Evolutionary conservation across 2,888 invertebrate species (phyloP).

Genomic region (Schizotus pectinicornis): DNA sequence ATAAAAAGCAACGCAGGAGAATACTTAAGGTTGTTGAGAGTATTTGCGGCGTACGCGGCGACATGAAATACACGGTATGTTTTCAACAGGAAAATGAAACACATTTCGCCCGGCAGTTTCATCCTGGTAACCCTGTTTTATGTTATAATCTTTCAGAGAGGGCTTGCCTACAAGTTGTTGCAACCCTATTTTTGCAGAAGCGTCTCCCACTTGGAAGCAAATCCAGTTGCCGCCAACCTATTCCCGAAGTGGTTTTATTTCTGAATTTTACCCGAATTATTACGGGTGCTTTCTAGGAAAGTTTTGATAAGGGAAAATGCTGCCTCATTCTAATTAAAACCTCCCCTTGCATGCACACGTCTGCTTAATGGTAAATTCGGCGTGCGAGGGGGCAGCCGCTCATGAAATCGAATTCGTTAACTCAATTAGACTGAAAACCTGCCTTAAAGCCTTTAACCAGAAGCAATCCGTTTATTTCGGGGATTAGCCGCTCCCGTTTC

Average conservation of each 20-base stretch:
- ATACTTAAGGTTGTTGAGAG: constrained; percentile 30
- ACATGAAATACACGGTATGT: constrained; percentile 31
- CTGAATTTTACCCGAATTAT: too few species aligned
- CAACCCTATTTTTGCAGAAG: constrained; percentile 1
- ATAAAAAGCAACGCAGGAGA: constrained; percentile 33
- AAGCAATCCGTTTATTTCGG: constrained; percentile 1
- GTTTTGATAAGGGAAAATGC: too few species aligned
- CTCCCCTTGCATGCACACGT: constrained; percentile 8
- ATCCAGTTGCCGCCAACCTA: too few species aligned
- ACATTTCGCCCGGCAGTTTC: constrained; percentile 40
- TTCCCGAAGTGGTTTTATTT: too few species aligned
- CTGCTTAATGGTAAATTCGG: constrained; percentile 26
- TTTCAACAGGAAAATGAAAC: constrained; percentile 38
- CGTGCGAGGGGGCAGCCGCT: constrained; percentile 24
- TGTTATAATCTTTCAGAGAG: constrained; percentile 29
- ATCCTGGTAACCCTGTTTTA: constrained; percentile 26
- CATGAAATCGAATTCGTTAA: constrained; percentile 34
- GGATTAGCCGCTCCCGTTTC: not conserved
- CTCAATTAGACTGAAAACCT: constrained; percentile 31
- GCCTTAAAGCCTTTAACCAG: constrained; percentile 3
- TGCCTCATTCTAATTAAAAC: constrained; percentile 23
- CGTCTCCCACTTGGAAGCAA: too few species aligned
- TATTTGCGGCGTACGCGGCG: constrained; percentile 30
- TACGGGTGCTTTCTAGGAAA: too few species aligned
- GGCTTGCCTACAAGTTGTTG: constrained; percentile 8